phyloP scores from a whole-genome alignment of 2,888 invertebrate species.

The Cosmia trapezina region DNA sequence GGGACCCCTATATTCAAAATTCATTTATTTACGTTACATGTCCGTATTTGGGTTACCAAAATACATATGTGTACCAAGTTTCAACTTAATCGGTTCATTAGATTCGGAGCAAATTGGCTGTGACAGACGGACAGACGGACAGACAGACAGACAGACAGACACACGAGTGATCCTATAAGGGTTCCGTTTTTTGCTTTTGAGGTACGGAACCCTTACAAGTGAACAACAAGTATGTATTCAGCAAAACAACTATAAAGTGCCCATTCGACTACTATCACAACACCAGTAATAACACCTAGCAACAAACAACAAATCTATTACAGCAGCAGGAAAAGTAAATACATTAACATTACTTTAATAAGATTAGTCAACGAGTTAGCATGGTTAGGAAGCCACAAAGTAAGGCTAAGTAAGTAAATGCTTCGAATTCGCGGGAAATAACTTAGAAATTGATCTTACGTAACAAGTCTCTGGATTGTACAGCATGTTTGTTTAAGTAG shows the following conservation, averaged over 20 bases:
- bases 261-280: background rate
- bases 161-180: too few species aligned
- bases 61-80: too few species aligned
- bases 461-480: slow-evolving; percentile 54
- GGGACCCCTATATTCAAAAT: too few species aligned
- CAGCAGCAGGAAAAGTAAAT: slow-evolving; percentile 55
- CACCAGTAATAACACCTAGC: slow-evolving; percentile 31
- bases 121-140: too few species aligned
- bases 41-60: too few species aligned
- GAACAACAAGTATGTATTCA: background rate
- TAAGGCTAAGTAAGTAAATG: slow-evolving; percentile 50
- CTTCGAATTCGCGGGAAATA: slow-evolving; percentile 68
- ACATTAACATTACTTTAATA: slow-evolving; percentile 59
- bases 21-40: too few species aligned
- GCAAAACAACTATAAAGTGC: too few species aligned
- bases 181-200: too few species aligned
- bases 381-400: slow-evolving; percentile 63
- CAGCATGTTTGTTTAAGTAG: slow-evolving; percentile 11
- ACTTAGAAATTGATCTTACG: slow-evolving; percentile 70
- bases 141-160: too few species aligned
- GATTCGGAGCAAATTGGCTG: too few species aligned
- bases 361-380: slow-evolving; percentile 64
- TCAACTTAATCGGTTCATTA: too few species aligned
- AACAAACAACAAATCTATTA: slow-evolving; percentile 35
- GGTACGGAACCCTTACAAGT: too few species aligned